Conservation (phyloP, 1,140 invertebrate species). For the Drosophila leontia region DNA sequence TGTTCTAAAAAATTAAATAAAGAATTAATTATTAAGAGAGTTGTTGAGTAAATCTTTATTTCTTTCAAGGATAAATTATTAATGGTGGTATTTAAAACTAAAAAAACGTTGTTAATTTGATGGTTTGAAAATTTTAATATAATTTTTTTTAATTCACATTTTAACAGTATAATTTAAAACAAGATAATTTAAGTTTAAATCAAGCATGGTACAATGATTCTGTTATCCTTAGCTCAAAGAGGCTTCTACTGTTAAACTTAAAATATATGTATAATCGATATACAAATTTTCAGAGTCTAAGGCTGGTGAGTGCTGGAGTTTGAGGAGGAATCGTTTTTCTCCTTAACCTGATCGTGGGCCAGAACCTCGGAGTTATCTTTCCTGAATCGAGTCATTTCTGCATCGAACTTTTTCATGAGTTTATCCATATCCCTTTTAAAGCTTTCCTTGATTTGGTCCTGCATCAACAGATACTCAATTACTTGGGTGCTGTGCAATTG, state of each 20-base stretch:
- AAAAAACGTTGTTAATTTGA: not conserved
- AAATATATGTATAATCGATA: too few relatives aligned
- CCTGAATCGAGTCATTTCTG: constrained; percentile 32
- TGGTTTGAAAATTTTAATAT: not conserved
- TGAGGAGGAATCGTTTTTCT: not conserved
- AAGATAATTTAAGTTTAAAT: constrained; percentile 3
- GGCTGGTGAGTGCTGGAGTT: constrained; percentile 15
- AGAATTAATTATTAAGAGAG: not conserved
- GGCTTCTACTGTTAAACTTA: not conserved
- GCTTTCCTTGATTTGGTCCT: constrained; percentile 49
- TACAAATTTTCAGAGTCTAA: not conserved
- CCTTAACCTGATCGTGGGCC: constrained; percentile 29
- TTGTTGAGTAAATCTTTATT: not conserved
- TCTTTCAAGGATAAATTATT: too few relatives aligned
- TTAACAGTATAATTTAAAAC: constrained; percentile 22
- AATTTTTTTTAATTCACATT: constrained; percentile 7
- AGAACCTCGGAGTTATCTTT: constrained; percentile 52
- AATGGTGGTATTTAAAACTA: not conserved
- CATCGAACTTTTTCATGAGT: constrained; percentile 59
- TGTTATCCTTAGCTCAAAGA: not conserved
- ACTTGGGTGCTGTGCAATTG: constrained; percentile 52
- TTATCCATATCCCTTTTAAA: constrained; percentile 60
- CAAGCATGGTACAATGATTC: not conserved
- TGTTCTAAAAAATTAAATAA: not conserved
- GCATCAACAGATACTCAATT: constrained; percentile 41